phyloP scores from a whole-genome alignment of 1,140 invertebrate genomes.

The Mizuhopecten yessoensis region DNA sequence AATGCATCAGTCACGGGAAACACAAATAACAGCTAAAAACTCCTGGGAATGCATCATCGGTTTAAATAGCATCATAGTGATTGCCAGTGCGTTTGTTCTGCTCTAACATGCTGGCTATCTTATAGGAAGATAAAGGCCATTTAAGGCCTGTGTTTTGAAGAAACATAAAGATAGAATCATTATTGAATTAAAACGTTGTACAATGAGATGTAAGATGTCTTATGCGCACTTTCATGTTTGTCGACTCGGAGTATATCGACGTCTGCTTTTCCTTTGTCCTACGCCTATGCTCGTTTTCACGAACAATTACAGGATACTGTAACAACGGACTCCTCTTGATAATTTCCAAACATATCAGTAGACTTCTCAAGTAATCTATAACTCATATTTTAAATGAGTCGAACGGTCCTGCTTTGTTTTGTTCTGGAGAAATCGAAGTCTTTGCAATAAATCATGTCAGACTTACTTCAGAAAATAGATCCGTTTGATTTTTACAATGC shows the following conservation, averaged over 20 bases:
- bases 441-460: too few species aligned
- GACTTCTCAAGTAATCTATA: too few species aligned
- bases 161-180: constrained; percentile 28
- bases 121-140: constrained; percentile 15
- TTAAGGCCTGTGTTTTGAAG: neutral
- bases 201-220: constrained; percentile 29
- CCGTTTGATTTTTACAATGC: too few species aligned
- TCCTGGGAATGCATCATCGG: neutral
- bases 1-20: neutral
- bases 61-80: constrained; percentile 24
- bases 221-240: neutral
- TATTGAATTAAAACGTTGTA: constrained; percentile 17
- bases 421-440: too few species aligned
- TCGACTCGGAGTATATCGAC: neutral
- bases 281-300: neutral
- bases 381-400: too few species aligned
- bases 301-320: neutral
- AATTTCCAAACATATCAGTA: too few species aligned
- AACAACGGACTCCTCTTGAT: too few species aligned
- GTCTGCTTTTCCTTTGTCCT: neutral
- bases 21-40: constrained; percentile 34
- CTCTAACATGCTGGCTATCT: constrained; percentile 23
- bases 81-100: constrained; percentile 36
- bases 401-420: too few species aligned
- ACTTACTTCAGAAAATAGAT: too few species aligned